These are phyloP conservation scores for Microcebus lehilahytsara DNA, from an alignment of 2,113 vertebrate genomes.

Conservation along the genomic window DNA sequence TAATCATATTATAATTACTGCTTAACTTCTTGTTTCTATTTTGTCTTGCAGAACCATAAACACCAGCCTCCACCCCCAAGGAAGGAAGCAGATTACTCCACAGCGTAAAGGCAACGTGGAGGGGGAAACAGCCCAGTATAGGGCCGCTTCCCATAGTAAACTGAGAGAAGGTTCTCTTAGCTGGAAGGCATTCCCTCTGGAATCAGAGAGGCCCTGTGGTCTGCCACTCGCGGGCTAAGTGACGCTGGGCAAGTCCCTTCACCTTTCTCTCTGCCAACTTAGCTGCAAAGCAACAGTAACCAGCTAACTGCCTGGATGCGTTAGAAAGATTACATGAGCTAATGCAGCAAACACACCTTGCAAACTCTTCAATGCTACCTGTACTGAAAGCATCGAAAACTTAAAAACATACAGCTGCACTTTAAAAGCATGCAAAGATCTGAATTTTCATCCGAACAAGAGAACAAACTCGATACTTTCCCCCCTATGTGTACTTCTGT, in stretches of 20 bases:
- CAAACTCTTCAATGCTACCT: not conserved
- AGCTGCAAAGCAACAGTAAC: not conserved
- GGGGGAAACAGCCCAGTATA: not conserved
- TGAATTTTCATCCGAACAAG: not conserved
- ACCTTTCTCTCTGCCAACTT: not conserved
- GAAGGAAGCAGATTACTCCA: not conserved
- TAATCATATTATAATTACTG: not conserved
- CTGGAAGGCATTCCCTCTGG: too few relatives aligned
- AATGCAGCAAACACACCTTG: not conserved
- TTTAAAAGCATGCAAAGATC: not conserved
- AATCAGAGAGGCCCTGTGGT: not conserved
- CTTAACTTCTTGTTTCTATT: slow-evolving; percentile 20
- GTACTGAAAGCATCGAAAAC: not conserved
- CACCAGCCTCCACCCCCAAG: not conserved
- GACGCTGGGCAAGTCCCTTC: not conserved
- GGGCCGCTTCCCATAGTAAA: not conserved
- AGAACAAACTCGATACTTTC: not conserved
- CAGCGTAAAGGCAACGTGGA: not conserved
- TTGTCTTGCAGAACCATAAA: not conserved
- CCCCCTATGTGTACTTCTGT: not conserved
- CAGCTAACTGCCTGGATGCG: not conserved
- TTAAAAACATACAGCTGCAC: not conserved
- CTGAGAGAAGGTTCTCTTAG: not conserved
- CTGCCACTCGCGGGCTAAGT: not conserved
- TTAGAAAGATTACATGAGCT: not conserved